Base-by-base conservation (phyloP, 1,140 invertebrate species). In the Drosophila virilis region DNA sequence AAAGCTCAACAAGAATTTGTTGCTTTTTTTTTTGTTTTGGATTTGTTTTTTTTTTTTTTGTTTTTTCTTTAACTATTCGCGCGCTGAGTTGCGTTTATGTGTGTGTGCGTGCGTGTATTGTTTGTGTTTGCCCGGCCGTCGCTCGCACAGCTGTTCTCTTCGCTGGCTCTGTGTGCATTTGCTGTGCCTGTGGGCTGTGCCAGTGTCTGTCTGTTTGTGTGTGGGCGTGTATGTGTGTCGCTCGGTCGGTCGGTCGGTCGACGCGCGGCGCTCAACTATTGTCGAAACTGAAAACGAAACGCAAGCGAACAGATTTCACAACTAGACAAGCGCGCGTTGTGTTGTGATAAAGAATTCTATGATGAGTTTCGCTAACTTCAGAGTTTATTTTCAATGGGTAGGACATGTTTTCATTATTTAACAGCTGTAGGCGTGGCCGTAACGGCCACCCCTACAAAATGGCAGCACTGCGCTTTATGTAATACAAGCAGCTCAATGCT, bases 281-380 rank as follows among this genome's bases (percentile, higher is more conserved):
- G 69, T 84, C 74, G 74, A 80, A 69, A 62, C 55, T 55, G 67
- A 51, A 74, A 90, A 90, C 88, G 84, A 88, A 90, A 84, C 90
- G 83, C 80, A 78, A 80, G 85, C 83, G 88, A 86, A 91, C 90
- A 90, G 90, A 91, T 91, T 91, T 91, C 85, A 91, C 90, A 91
- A 91, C 90, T 91, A 91, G 90, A 91, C 90, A 91, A 91, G 80
- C 77, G 85, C 84, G 80, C 83, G 83, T 88, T 78, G 80, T 80
- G 84, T 89, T 91, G 90, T 91, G 90, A 91, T 91, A 90, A 91
- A 91, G 90, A 91, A 91, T 91, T 91, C 90, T 91, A 91, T 91
- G 90, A 91, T 91, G 90, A 91, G 90, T 91, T 91, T 91, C 80
- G 86, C 90, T 91, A 91, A 88, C 90, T 91, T 90, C 90, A 79